These are phyloP conservation scores for Nasua narica DNA, from an alignment of 2,797 vertebrate genomes.

Conservation along the genomic window DNA sequence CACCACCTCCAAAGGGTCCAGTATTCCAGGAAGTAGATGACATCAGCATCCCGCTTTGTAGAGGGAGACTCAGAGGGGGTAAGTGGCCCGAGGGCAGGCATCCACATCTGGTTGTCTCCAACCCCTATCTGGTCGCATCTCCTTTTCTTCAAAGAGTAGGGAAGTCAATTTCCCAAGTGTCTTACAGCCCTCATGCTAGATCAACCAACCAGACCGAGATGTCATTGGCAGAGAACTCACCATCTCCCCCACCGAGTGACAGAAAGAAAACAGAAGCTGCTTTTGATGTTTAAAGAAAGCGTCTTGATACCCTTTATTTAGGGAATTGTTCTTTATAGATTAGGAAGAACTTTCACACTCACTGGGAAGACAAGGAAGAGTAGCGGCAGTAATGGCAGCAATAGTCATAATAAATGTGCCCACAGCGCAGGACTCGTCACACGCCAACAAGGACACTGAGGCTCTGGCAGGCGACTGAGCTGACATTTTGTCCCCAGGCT, in stretches of 20 bases:
- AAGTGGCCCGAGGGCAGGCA: not conserved
- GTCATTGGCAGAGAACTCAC: not conserved
- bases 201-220: not conserved
- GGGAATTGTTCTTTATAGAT: not conserved
- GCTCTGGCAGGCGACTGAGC: not conserved
- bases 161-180: not conserved
- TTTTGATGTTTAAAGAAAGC: not conserved
- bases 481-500: not conserved
- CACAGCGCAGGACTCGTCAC: not conserved
- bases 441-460: not conserved
- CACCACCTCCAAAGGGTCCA: accelerated
- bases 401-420: not conserved
- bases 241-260: not conserved
- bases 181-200: accelerated
- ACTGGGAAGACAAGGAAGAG: not conserved
- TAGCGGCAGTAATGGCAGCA: too few species aligned
- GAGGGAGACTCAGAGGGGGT: not conserved
- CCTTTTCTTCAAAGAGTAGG: not conserved
- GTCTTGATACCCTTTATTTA: not conserved
- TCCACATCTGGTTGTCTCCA: too few species aligned
- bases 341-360: not conserved
- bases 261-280: not conserved
- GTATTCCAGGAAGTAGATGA: accelerated
- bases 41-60: accelerated
- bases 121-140: too few species aligned